Evolutionary conservation across 2,888 invertebrate species (phyloP), one percentile per base, ranked within the genome.

Genomic region (Xanthia togata): DNA sequence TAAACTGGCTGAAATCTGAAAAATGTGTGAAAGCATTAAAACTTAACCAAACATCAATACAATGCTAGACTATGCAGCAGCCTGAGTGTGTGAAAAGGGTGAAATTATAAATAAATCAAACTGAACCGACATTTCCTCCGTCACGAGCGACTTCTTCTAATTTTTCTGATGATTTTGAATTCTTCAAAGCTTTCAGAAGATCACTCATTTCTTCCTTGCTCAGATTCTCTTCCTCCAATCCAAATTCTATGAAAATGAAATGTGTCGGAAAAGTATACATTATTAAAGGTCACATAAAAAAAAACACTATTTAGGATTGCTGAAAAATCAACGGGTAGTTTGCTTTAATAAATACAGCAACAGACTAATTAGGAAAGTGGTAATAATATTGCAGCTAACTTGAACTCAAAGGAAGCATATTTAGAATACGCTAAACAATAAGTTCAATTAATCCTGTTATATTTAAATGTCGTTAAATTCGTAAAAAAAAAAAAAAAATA

Each of bases 161-260:
- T 85, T 92, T 91, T 76, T 91, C 93, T 59, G 95, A 93, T 35
- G 93, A 90, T 88, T 95, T 95, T 17, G 96, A 97, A 91, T 96
- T 94, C 78, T 93, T 94, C 44, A 97, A 88, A 64, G 96, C 96
- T 88, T 92, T 95, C 47, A 96, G 88, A 50, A 97, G 91, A 89
- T 97, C 95, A 83, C 88, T 88, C 96, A 97, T 96, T 90, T 97
- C 96, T 83, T 96, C 95, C 87, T 95, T 96, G 78, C 93, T 94
- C 62, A 97, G 91, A 83, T 95, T 94, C 76, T 96, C 96, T 90
- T 96, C 96, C 53, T 94, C 94, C 73, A 97, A 90, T 31, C 96
- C 96, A 92, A 93, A 96, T 84, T 95, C 96, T 97, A 89, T 17
- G 89, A 92, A 75, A 81, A 69, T 50, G 0, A 69, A 71, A 53